phyloP scores from a whole-genome alignment of 2,888 invertebrate species.

The Nemotelus pantherinus region DNA sequence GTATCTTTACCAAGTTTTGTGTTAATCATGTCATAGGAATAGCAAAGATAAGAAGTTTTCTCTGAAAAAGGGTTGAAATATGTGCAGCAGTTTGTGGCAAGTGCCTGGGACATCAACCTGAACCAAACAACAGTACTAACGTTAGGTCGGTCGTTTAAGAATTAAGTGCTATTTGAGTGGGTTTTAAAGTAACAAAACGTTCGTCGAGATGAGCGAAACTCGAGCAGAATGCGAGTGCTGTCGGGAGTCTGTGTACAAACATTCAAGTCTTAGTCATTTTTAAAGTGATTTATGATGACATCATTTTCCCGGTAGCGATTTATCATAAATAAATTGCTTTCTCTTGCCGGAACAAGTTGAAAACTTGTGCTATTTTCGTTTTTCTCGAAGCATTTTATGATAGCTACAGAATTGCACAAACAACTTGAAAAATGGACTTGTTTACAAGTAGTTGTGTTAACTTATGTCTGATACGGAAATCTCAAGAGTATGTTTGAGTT shows the following conservation, averaged over 20 bases:
- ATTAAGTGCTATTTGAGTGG: background rate
- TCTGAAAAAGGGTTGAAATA: background rate
- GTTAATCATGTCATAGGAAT: constrained; percentile 33
- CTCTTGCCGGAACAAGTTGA: background rate
- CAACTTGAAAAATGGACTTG: constrained; percentile 32
- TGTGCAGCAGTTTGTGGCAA: constrained; percentile 7
- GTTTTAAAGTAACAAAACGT: too few species aligned
- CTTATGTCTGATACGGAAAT: constrained; percentile 13
- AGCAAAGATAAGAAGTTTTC: background rate
- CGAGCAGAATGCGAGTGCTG: too few species aligned
- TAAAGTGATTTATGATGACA: constrained; percentile 33
- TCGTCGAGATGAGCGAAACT: too few species aligned
- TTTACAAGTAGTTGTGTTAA: constrained; percentile 13
- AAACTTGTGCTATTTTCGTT: constrained; percentile 22
- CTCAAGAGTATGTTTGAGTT: background rate
- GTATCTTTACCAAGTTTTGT: constrained; percentile 14
- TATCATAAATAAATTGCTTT: constrained; percentile 40
- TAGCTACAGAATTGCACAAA: background rate
- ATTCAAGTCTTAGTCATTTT: constrained; percentile 27
- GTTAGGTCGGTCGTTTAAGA: background rate
- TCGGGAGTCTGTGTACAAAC: constrained; percentile 5
- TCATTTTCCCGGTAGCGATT: constrained; percentile 22
- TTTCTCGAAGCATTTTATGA: background rate
- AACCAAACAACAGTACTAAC: background rate
- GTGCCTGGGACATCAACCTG: background rate